Evolutionary conservation across 1,140 invertebrate genomes (phyloP).

Genomic region (Aphaenogaster ashmeadi): DNA sequence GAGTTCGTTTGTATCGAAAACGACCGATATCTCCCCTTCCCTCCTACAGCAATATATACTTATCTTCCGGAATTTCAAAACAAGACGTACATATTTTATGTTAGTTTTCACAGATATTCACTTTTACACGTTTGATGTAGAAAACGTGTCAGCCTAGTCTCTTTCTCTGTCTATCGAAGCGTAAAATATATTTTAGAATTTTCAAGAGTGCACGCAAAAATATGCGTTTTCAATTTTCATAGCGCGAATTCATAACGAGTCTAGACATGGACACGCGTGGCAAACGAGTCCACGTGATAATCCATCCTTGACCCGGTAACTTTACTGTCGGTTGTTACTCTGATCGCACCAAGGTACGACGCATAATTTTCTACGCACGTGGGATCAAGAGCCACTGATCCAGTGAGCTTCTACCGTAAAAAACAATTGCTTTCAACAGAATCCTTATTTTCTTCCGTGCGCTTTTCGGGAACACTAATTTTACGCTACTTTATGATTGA

Average conservation of each 20-base stretch:
- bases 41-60: background rate
- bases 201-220: background rate
- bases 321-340: conserved; percentile 39
- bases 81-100: background rate
- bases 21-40: background rate
- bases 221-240: background rate
- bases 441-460: background rate
- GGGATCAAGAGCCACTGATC: background rate
- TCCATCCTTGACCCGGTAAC: conserved; percentile 50
- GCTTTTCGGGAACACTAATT: background rate
- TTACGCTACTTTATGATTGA: background rate
- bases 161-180: background rate
- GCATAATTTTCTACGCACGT: conserved; percentile 9
- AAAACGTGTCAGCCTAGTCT: background rate
- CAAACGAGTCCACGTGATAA: conserved; percentile 18
- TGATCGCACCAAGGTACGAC: conserved; percentile 34
- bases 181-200: background rate
- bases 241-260: background rate
- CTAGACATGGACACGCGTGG: conserved; percentile 1
- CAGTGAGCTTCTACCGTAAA: background rate
- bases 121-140: no score
- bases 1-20: background rate
- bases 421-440: background rate
- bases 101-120: no score
- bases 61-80: background rate